Conservation (phyloP, 2,888 invertebrate species). For the Tortricodes alternella region DNA sequence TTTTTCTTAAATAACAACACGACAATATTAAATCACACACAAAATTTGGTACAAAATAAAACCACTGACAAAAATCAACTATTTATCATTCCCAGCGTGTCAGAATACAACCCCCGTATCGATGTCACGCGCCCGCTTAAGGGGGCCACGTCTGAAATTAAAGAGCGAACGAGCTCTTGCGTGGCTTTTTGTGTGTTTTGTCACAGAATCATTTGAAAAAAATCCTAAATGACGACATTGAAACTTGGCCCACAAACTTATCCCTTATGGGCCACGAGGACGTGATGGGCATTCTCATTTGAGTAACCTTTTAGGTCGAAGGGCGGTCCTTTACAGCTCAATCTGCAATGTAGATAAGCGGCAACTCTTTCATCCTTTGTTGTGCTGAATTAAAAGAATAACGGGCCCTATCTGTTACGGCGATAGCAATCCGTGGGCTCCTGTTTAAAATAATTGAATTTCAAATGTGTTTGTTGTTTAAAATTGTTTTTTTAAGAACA, state of each 20-base stretch:
- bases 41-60: neutral
- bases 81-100: conserved; percentile 1
- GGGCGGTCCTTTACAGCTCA: conserved; percentile 60
- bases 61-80: too few relatives aligned
- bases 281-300: conserved; percentile 64
- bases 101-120: conserved; percentile 43
- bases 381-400: conserved; percentile 30
- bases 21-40: too few relatives aligned
- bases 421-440: conserved; percentile 10
- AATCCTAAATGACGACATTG: conserved; percentile 57
- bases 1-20: too few relatives aligned
- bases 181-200: conserved; percentile 52
- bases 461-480: conserved; percentile 9
- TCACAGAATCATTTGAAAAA: conserved; percentile 51
- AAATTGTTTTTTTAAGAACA: neutral
- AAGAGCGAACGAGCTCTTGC: conserved; percentile 57
- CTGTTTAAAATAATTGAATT: conserved; percentile 21
- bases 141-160: conserved; percentile 67
- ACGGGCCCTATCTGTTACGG: conserved; percentile 21
- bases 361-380: conserved; percentile 29
- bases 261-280: conserved; percentile 63
- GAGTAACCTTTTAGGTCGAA: conserved; percentile 53
- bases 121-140: conserved; percentile 53
- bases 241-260: conserved; percentile 62
- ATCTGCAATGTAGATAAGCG: conserved; percentile 52